Evolutionary conservation across 2,888 invertebrate species (phyloP), one percentile per base, ranked within the genome.

Genomic region (Lacanobia wlatinum): DNA sequence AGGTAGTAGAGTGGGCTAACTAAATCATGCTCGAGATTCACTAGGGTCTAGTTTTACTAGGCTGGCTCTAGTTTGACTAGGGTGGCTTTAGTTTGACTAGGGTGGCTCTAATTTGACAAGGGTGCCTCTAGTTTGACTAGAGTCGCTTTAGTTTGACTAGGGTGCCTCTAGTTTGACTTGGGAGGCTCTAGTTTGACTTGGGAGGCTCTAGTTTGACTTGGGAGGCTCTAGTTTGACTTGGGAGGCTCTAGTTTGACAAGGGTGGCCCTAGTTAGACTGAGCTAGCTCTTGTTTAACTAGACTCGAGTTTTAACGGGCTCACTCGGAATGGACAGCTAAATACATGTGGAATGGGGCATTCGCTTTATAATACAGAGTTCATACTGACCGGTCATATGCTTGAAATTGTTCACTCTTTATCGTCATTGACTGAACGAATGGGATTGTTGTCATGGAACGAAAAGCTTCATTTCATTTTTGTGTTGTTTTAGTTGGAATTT

Each of bases 401-500:
- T 77, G 62, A 67, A 69, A 62, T 8, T 43, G 16, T 83, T 83
- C 78, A 63, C 38, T 59, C 66, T 71, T 66, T 58, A 55, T 21
- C 67, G 21, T 61, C 73, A 85, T 72, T 12, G 52, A 84, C 73
- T 74, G 70, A 74, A 61, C 68, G 63, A 83, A 76, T 78, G 72
- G 65, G 67, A 58, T 77, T 70, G 46, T 76, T 58, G 63, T 78
- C 80, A 80, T 78, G 69, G 62, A 80, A 67, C 52, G 52, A 64
- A 71, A 65, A 76, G 50, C 52, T 67, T 78, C 84, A 85, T 79
- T 71, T 83, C 76, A 85, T 82, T 76, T 71, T 73, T 76, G 84
- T 78, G 81, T 76, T 82, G 83, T 78, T 68, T 87, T 66, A 86
- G 96, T 96, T 87, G 92, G 96, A 82, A 94, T 94, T 77, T 62